phyloP scores from a whole-genome alignment of 2,113 vertebrate species.

The Poeciliopsis occidentalis region DNA sequence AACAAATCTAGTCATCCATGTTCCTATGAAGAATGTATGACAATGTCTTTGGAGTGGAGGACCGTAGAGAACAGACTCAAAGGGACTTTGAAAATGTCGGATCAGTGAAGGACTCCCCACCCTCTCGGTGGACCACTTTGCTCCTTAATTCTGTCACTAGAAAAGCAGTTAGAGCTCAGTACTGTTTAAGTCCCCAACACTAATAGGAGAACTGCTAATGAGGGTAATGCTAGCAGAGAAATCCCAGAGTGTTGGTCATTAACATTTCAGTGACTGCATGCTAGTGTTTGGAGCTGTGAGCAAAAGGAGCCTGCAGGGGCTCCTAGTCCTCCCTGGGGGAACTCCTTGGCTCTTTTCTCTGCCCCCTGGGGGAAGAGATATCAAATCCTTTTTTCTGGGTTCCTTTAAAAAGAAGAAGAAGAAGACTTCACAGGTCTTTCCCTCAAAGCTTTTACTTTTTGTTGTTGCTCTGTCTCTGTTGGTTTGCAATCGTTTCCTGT shows the following conservation, averaged over 20 bases:
- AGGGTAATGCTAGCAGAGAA: conserved; percentile 42
- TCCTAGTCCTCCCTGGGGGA: conserved; percentile 43
- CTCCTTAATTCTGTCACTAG: conserved; percentile 17
- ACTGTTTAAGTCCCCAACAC: conserved; percentile 1
- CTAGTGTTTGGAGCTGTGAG: conserved; percentile 25
- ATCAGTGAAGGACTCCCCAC: conserved; percentile 6
- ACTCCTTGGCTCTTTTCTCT: conserved; percentile 31
- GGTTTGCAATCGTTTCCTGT: conserved; percentile 45
- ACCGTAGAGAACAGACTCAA: background rate
- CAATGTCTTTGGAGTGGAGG: conserved; percentile 27
- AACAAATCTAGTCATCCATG: conserved; percentile 8
- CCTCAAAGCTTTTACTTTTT: conserved; percentile 56
- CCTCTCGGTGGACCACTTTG: background rate
- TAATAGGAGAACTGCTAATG: conserved; percentile 27
- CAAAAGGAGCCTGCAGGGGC: conserved; percentile 29
- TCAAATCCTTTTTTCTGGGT: conserved; percentile 40
- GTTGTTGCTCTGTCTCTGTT: conserved; percentile 30
- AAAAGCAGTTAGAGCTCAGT: conserved; percentile 15
- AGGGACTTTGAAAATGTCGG: conserved; percentile 10
- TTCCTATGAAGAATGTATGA: conserved; percentile 35
- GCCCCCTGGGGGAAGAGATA: conserved; percentile 23
- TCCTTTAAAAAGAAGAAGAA: conserved; percentile 16
- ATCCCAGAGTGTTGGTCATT: conserved; percentile 45
- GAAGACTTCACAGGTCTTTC: conserved; percentile 46
- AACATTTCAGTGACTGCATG: conserved; percentile 47